Conservation (phyloP, 2,888 invertebrate species). For the Galerucella pusilla region DNA sequence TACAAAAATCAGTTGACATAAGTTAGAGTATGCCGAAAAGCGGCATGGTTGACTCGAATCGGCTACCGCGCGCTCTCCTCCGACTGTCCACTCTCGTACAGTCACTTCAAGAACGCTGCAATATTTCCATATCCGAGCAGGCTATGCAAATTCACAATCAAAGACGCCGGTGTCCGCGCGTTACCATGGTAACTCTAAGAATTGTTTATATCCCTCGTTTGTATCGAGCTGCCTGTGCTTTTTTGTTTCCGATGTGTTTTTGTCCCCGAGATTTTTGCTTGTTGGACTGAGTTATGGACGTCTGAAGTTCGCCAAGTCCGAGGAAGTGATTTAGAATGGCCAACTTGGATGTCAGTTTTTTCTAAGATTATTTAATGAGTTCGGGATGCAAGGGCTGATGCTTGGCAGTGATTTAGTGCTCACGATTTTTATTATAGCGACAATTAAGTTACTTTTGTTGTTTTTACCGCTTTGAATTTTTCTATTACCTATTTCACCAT, state of each 20-base stretch:
- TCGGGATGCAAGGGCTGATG: conserved; percentile 42
- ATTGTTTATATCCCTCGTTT: conserved; percentile 65
- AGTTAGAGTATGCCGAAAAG: conserved; percentile 64
- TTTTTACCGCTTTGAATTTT: conserved; percentile 20
- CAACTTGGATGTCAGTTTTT: conserved; percentile 56
- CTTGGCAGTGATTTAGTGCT: conserved; percentile 53
- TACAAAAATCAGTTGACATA: conserved; percentile 63
- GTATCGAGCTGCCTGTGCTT: conserved; percentile 61
- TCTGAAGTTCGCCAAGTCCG: conserved; percentile 55
- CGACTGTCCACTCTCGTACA: conserved; percentile 60
- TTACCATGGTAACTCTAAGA: conserved; percentile 62
- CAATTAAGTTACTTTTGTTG: conserved; percentile 49
- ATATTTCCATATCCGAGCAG: conserved; percentile 65
- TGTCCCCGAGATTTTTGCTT: conserved; percentile 62
- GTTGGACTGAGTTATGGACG: conserved; percentile 62
- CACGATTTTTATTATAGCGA: conserved; percentile 52
- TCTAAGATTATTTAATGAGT: conserved; percentile 59
- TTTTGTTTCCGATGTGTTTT: conserved; percentile 60
- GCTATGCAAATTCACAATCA: conserved; percentile 64
- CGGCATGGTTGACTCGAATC: conserved; percentile 54
- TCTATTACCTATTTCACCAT: neutral
- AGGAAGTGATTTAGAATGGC: conserved; percentile 60
- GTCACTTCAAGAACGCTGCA: conserved; percentile 60
- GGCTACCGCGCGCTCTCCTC: conserved; percentile 57
- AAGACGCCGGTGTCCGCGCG: conserved; percentile 61